phyloP scores from a whole-genome alignment of 2,888 invertebrate genomes.

The Morpho helenor region DNA sequence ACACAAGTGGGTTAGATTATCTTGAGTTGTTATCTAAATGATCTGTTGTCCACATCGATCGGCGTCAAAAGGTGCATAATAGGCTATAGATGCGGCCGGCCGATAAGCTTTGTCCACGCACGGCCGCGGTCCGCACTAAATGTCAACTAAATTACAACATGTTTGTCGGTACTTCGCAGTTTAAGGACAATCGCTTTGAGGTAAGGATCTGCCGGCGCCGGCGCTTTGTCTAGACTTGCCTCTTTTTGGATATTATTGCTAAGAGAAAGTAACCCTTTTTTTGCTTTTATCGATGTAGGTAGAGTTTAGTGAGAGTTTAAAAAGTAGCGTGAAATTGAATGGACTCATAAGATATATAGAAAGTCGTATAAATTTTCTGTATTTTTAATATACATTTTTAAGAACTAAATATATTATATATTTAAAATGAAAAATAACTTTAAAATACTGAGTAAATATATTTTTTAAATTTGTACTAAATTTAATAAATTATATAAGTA shows the following conservation, averaged over 20 bases:
- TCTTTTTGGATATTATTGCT: constrained; percentile 20
- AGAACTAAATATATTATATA: too few species aligned
- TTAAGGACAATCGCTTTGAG: constrained; percentile 59
- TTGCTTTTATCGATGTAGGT: not conserved
- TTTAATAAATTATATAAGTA: too few species aligned
- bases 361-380: too few species aligned
- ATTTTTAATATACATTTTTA: too few species aligned
- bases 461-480: too few species aligned
- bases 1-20: constrained; percentile 24
- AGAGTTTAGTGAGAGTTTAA: not conserved
- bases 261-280: constrained; percentile 21
- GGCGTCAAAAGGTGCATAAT: constrained; percentile 71
- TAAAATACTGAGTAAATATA: not conserved
- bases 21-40: constrained; percentile 48
- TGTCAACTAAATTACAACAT: constrained; percentile 73
- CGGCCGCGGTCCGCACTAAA: constrained; percentile 46
- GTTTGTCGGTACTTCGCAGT: constrained; percentile 71
- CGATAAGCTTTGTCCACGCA: constrained; percentile 63
- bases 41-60: constrained; percentile 51
- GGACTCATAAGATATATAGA: too few species aligned
- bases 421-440: not conserved
- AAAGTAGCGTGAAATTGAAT: too few species aligned
- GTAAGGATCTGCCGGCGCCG: constrained; percentile 50
- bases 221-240: constrained; percentile 28
- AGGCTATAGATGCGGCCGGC: constrained; percentile 63